phyloP scores from a whole-genome alignment of 2,888 invertebrate genomes.

The Morpho achilles region DNA sequence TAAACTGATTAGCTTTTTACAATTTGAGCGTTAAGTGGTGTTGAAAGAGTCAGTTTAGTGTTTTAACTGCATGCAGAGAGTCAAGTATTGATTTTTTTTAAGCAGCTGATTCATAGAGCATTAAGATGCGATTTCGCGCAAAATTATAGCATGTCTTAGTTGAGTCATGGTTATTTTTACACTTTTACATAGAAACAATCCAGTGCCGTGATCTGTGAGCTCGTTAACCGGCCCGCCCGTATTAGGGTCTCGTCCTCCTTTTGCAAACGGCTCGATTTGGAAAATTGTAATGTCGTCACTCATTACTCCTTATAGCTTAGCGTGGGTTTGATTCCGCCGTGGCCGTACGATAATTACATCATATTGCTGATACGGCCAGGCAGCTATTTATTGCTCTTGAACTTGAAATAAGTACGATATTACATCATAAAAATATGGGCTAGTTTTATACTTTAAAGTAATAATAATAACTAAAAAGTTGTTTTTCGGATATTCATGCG shows the following conservation, averaged over 20 bases:
- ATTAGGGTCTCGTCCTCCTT: slow-evolving; percentile 14
- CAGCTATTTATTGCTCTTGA: too few relatives aligned
- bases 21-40: slow-evolving; percentile 3
- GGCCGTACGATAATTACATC: slow-evolving; percentile 14
- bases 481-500: too few relatives aligned
- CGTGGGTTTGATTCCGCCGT: slow-evolving; percentile 18
- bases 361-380: background rate
- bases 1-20: slow-evolving; percentile 5
- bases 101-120: slow-evolving; percentile 63
- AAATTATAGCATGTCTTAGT: slow-evolving; percentile 35
- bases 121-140: slow-evolving; percentile 49
- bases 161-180: slow-evolving; percentile 62
- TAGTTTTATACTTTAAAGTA: too few relatives aligned
- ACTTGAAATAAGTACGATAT: too few relatives aligned
- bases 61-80: slow-evolving; percentile 23
- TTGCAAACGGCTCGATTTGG: slow-evolving; percentile 12
- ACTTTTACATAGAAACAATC: slow-evolving; percentile 31
- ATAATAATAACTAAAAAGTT: too few relatives aligned
- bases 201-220: slow-evolving; percentile 13
- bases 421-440: too few relatives aligned
- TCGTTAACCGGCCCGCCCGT: slow-evolving; percentile 5
- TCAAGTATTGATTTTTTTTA: slow-evolving; percentile 64
- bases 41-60: slow-evolving; percentile 4
- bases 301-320: background rate
- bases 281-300: slow-evolving; percentile 3